Evolutionary conservation across 2,113 vertebrate species (phyloP).

Genomic region (Condylura cristata): DNA sequence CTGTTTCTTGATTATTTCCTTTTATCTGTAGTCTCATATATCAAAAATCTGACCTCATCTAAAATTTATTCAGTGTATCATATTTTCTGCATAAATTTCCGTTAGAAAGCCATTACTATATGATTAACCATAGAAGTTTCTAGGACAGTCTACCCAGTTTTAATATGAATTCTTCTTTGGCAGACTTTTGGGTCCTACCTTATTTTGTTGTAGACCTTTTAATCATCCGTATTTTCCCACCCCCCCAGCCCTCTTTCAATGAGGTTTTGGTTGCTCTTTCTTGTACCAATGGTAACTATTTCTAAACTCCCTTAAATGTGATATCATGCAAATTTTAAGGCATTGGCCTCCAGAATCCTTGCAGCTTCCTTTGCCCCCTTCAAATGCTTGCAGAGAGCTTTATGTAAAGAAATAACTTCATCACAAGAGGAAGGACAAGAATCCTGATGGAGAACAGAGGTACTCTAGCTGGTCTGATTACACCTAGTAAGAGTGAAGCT

Average conservation of each 20-base stretch:
- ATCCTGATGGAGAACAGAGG: background rate
- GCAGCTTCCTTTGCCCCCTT: background rate
- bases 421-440: background rate
- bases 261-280: background rate
- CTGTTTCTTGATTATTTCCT: background rate
- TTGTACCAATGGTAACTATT: background rate
- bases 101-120: background rate
- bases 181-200: background rate
- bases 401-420: background rate
- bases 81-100: slow-evolving; percentile 25
- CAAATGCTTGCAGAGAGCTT: background rate
- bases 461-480: background rate
- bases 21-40: background rate
- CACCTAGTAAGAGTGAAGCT: background rate
- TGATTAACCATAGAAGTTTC: slow-evolving; percentile 9
- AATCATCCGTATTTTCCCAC: background rate
- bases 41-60: background rate
- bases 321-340: background rate
- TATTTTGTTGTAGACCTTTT: background rate
- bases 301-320: background rate
- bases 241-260: background rate
- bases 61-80: background rate
- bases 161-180: background rate
- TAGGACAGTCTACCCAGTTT: background rate
- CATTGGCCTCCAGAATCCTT: background rate